Evolutionary conservation across 2,797 vertebrate genomes (phyloP), one percentile per base, ranked within the genome.

Genomic region (Harpagifer antarcticus): DNA sequence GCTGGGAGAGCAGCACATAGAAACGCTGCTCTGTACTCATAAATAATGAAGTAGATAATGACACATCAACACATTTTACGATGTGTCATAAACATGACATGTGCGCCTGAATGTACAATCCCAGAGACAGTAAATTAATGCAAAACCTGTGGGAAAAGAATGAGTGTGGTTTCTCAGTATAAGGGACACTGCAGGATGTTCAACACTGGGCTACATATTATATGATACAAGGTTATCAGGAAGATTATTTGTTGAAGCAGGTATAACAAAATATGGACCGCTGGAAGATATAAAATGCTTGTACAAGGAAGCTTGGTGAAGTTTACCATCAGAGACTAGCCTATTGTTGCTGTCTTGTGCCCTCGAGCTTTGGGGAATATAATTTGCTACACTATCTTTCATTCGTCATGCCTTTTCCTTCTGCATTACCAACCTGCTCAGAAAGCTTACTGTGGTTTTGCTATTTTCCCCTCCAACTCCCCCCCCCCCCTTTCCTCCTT

Each of bases 11-110:
- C 43, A 49, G 62, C 37, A 44, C 63, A 56, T 9, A 70, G 59
- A 54, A 68, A 52, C 40, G 1, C 50, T 67, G 37, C 17, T 67
- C 66, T 72, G 58, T 44, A 82, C 68, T 80, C 69, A 78, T 74
- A 79, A 72, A 87, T 78, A 74, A 84, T 71, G 57, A 84, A 83
- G 74, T 11, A 66, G 74, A 86, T 91, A 79, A 88, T 79, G 71
- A 75, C 40, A 69, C 70, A 83, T 84, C 76, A 84, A 81, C 63
- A 74, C 74, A n/a, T 71, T 88, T 91, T 85, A 84, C 3, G 27
- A 47, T 2, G 59, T 50, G 66, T 75, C 73, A 79, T 78, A 73
- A 90, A 86, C 20, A 70, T 74, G 82, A 83, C 76, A 81, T 7
- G 64, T 72, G 52, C 0, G 40, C 64, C 61, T 78, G 9, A 61